These are phyloP conservation scores for Cosmorhoe ocellata DNA, from an alignment of 2,888 invertebrate genomes.

Conservation along the genomic window DNA sequence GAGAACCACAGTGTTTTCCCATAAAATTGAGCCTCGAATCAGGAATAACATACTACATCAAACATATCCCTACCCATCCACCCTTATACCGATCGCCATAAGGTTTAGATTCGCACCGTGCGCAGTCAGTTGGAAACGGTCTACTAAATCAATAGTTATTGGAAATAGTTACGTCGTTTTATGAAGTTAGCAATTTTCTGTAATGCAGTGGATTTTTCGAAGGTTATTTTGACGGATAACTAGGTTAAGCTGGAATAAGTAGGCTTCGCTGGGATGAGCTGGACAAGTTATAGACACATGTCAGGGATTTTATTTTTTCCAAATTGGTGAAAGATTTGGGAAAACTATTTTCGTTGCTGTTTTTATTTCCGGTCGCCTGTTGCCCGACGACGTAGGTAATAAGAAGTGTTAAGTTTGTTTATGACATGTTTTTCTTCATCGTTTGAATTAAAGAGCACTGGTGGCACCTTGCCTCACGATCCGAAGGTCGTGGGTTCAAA, in stretches of 20 bases:
- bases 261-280: conserved; percentile 1
- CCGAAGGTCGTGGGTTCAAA: no score
- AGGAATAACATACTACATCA: conserved; percentile 34
- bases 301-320: background rate
- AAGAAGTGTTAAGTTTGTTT: no score
- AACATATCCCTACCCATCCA: conserved; percentile 10
- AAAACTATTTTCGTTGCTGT: background rate
- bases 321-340: background rate
- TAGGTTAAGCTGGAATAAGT: conserved; percentile 2
- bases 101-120: conserved; percentile 14
- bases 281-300: background rate
- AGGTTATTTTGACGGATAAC: conserved; percentile 16
- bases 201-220: conserved; percentile 34
- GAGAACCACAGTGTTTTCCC: conserved; percentile 46
- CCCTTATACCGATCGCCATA: conserved; percentile 17
- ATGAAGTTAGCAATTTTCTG: conserved; percentile 45
- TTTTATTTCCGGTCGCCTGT: no score
- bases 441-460: no score
- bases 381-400: no score
- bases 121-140: conserved; percentile 20
- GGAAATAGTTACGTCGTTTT: conserved; percentile 45
- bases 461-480: no score
- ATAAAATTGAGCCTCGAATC: conserved; percentile 57
- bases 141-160: conserved; percentile 36
- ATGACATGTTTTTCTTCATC: no score